A percentile compares a stretch with the other conserved stretches of the same genome.
phyloP scores from a whole-genome alignment of 2,888 invertebrate genomes.

The Volucella inanis region DNA sequence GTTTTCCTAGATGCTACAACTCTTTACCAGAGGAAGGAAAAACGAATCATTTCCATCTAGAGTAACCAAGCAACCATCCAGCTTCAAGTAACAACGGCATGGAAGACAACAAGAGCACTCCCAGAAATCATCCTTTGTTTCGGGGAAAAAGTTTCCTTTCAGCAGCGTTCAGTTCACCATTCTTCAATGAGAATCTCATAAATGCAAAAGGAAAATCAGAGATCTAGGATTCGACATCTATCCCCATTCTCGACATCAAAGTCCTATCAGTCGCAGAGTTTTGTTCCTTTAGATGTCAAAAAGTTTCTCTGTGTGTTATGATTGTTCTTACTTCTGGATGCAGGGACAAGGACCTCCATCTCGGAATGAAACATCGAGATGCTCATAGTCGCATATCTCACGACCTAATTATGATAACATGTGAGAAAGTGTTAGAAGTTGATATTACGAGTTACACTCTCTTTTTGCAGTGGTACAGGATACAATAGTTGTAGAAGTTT shows the following conservation, averaged over 20 bases:
- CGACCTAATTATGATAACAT: constrained; percentile 50
- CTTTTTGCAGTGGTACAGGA: constrained; percentile 30
- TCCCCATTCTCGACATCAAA: neutral
- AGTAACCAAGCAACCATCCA: constrained; percentile 56
- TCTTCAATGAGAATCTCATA: constrained; percentile 13
- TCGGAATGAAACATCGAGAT: neutral
- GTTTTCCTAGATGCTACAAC: constrained; percentile 16
- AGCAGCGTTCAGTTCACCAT: constrained; percentile 25
- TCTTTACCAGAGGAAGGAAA: neutral
- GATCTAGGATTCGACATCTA: neutral
- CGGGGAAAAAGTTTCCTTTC: constrained; percentile 18
- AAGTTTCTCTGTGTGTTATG: constrained; percentile 30
- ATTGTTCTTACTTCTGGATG: constrained; percentile 1
- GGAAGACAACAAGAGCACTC: constrained; percentile 13
- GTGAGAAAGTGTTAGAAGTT: constrained; percentile 40
- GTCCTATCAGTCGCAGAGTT: constrained; percentile 31
- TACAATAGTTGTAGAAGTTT: constrained; percentile 7
- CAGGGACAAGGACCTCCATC: neutral
- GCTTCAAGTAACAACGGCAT: constrained; percentile 3
- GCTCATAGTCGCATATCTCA: constrained; percentile 22
- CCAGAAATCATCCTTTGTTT: constrained; percentile 49
- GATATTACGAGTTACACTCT: constrained; percentile 36
- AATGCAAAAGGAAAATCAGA: constrained; percentile 12
- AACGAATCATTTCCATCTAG: constrained; percentile 37
- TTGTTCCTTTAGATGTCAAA: constrained; percentile 24